These are phyloP conservation scores for Esox niger DNA, from an alignment of 2,113 vertebrate species.

Conservation along the genomic window DNA sequence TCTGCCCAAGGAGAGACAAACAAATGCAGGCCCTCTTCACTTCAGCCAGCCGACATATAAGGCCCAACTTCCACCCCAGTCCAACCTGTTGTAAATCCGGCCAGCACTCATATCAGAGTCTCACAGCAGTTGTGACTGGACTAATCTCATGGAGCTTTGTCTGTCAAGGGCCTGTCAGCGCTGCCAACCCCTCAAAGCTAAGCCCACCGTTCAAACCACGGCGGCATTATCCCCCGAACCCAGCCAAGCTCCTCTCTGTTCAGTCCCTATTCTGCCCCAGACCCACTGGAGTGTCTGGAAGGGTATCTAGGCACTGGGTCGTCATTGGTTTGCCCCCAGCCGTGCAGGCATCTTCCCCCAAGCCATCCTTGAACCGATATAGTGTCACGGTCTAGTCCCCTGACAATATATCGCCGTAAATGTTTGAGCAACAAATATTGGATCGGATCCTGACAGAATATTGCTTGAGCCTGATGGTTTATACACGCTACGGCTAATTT, in stretches of 20 bases:
- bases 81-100: too few species aligned
- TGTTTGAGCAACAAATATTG: too few species aligned
- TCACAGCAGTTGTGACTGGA: conserved; percentile 41
- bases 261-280: not conserved
- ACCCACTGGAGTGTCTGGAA: not conserved
- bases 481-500: too few species aligned
- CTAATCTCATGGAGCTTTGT: conserved; percentile 57
- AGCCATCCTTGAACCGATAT: too few species aligned
- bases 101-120: conserved; percentile 39
- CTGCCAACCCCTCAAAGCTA: conserved; percentile 43
- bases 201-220: conserved; percentile 24
- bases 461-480: too few species aligned
- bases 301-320: not conserved
- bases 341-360: too few species aligned
- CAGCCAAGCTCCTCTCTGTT: conserved; percentile 11
- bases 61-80: too few species aligned
- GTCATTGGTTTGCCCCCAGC: too few species aligned
- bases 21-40: conserved; percentile 22
- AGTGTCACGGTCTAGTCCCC: too few species aligned
- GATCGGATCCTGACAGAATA: too few species aligned
- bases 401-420: not conserved
- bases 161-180: conserved; percentile 29
- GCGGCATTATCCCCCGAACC: conserved; percentile 29
- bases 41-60: conserved; percentile 3
- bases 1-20: conserved; percentile 22